Evolutionary conservation across 2,797 vertebrate genomes (phyloP).

Genomic region (Cynopterus sphinx): DNA sequence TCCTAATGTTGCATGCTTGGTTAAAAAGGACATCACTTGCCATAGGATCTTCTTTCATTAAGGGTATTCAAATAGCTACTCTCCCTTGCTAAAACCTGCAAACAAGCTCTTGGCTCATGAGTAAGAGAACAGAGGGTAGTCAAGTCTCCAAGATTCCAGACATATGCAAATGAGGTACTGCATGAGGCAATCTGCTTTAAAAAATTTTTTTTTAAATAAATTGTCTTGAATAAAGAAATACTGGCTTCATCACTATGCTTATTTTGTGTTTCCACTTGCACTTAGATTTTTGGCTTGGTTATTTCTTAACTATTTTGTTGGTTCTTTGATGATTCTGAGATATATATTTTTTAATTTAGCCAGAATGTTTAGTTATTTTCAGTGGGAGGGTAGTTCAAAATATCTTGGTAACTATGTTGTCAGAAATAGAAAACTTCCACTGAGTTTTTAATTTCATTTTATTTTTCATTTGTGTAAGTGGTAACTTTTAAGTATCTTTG

Average conservation of each 20-base stretch:
- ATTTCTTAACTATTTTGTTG: not conserved
- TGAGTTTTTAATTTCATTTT: not conserved
- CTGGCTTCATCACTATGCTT: not conserved
- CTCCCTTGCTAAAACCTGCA: not conserved
- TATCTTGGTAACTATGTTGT: not conserved
- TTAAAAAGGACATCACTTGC: not conserved
- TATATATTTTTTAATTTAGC: not conserved
- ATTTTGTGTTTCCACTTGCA: not conserved
- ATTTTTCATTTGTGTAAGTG: not conserved
- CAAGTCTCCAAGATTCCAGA: not conserved
- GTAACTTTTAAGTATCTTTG: not conserved
- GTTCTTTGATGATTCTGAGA: not conserved
- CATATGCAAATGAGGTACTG: not conserved
- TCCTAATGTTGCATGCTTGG: not conserved
- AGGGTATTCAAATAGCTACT: not conserved
- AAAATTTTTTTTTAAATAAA: not conserved
- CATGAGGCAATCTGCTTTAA: not conserved
- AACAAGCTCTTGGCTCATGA: not conserved
- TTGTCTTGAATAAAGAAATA: not conserved
- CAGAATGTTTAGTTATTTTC: not conserved
- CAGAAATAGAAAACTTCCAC: not conserved
- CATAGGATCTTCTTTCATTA: not conserved
- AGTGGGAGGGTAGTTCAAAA: not conserved
- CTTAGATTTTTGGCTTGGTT: constrained; percentile 7
- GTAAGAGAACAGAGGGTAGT: not conserved